Evolutionary conservation across 92 coral and sea anemone species (phyloP), one percentile per base, ranked within the genome.

Genomic region (Epizoanthus ramosus): DNA sequence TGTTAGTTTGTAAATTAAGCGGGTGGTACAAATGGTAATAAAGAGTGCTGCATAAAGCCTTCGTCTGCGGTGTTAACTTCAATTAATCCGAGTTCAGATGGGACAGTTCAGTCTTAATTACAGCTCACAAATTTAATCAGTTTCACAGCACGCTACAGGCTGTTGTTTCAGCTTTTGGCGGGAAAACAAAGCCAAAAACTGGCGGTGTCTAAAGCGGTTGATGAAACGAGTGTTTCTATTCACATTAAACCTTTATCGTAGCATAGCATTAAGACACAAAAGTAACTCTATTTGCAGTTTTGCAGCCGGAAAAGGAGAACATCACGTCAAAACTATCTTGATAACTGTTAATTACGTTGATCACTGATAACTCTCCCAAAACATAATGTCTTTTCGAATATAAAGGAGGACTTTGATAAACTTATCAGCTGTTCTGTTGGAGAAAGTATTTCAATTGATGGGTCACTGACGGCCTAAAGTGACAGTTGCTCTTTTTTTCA

Each of bases 91-190:
- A 25, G 54, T 31, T 10, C 39, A 31, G 53, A 31, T 56, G 65
- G 18, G 23, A 57, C 67, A 21, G 39, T 17, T 60, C 37, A 63
- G 35, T 60, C n/a, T 77, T 63, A 61, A 33, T 39, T 57, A 63
- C 69, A 1, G 57, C 45, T 35, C 45, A 19, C 41, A 41, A 37
- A 2, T 77, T 61, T 63, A 77, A 77, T 77, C 71, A 61, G 69
- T 21, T 3, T 43, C 41, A 24, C 68, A 60, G 70, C 71, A 60
- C 47, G 82, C 59, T 39, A 59, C 41, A 16, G 24, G 24, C 10
- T 41, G 82, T 61, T 77, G 71, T 21, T 77, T 77, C 71, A 63
- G 82, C 59, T 77, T 77, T 77, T 77, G 71, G 82, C 82, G 82
- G 71, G 82, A 77, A 67, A 77, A 77, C 82, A 77, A 77, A 61